Evolutionary conservation across 2,113 vertebrate genomes (phyloP).

Genomic region (Dissostichus mawsoni): DNA sequence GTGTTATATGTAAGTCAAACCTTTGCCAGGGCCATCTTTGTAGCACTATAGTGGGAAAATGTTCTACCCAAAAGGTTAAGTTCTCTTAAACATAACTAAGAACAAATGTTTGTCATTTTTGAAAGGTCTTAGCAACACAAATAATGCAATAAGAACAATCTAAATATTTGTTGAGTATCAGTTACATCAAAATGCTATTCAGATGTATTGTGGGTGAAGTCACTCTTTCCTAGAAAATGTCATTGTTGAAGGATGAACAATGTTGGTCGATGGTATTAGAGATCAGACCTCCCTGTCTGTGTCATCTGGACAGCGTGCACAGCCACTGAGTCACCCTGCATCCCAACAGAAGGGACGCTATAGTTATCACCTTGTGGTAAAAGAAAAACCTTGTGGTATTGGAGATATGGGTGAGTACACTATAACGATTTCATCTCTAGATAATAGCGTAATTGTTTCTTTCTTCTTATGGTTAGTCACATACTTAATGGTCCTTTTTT

Average conservation of each 20-base stretch:
- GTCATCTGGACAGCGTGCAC: constrained; percentile 53
- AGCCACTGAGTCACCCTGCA: constrained; percentile 61
- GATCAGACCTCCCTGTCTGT: constrained; percentile 46
- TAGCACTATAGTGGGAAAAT: constrained; percentile 3
- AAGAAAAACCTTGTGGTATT: constrained; percentile 24
- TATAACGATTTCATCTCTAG: constrained; percentile 50
- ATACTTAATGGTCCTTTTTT: constrained; percentile 36
- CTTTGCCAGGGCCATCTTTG: not conserved
- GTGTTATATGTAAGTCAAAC: not conserved
- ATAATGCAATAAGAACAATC: constrained; percentile 37
- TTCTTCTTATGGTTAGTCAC: constrained; percentile 47
- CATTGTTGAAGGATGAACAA: too few species aligned
- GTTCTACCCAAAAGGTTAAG: not conserved
- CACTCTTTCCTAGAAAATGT: too few species aligned
- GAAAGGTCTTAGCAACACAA: constrained; percentile 5
- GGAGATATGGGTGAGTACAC: constrained; percentile 43
- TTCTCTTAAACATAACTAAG: constrained; percentile 14
- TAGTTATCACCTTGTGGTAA: constrained; percentile 6
- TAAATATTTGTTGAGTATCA: constrained; percentile 33
- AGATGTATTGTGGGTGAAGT: constrained; percentile 39
- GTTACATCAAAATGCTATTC: constrained; percentile 33
- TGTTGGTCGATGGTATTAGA: constrained; percentile 40
- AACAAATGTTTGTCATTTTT: constrained; percentile 18
- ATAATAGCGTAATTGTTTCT: constrained; percentile 61
- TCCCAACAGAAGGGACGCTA: constrained; percentile 56